Base-by-base conservation (phyloP, 2,888 invertebrate genomes). In the Mycogona germanica region DNA sequence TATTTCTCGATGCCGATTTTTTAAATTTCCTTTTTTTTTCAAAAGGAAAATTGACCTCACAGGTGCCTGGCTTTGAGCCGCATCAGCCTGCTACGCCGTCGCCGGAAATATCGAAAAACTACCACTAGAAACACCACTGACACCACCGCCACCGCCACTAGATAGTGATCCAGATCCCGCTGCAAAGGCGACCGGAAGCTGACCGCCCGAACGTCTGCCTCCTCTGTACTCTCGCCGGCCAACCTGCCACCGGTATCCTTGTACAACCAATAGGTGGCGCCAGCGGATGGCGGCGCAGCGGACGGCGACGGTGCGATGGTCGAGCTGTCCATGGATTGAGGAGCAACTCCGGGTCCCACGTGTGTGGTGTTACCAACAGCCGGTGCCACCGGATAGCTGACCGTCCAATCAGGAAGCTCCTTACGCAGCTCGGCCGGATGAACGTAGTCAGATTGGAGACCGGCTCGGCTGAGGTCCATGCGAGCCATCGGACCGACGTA, bases 91-190 rank as follows among this genome's bases (percentile, higher is more conserved):
- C 30, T 46, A 4, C 46, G 28, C 2, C 50, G 5, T 45, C 52
- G 35, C 1, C 51, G 26, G 30, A 52, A 32, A 46, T 55, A 55
- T 40, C 35, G 35, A 29, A 35, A 55, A 25, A 55, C 40, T n/a
- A 55, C 30, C 3, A 46, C 29, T n/a, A 57, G 26, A 29, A 54
- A 55, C 6, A 51, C 42, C 21, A 57, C 38, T 9, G 57, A 57
- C 19, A 57, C 25, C 35, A 51, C n/a, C 14, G 42, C 38, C 26
- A 57, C 40, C 5, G 54, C 40, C 21, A 55, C 28, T 17, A 55
- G 44, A 26, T 57, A 48, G 32, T 55, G 50, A 12, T 55, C 54
- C 12, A 57, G 47, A 29, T 57, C 57, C 1, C 26, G 40, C 23
- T 55, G 54, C 5, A 55, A 32, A 7, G 41, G 42, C 9, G 47